Evolutionary conservation across 2,888 invertebrate species (phyloP).

Genomic region (Psylliodes chrysocephalus): DNA sequence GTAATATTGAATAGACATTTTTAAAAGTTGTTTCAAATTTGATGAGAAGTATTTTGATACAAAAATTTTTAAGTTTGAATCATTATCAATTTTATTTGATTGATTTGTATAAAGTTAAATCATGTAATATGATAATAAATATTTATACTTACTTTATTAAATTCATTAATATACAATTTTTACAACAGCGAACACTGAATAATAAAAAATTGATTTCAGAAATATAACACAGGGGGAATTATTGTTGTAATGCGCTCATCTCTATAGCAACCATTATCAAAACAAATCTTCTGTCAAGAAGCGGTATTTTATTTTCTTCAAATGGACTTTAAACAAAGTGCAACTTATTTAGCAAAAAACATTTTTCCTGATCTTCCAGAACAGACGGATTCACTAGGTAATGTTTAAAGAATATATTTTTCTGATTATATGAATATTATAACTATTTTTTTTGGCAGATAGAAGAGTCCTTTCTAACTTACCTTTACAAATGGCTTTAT

Average conservation of each 20-base stretch:
- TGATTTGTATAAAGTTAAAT: no score
- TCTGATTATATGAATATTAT: background rate
- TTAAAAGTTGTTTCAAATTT: no score
- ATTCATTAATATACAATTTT: background rate
- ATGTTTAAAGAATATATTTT: background rate
- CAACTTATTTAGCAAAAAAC: background rate
- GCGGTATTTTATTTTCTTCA: background rate
- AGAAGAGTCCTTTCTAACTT: constrained; percentile 70
- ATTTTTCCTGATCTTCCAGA: constrained; percentile 19
- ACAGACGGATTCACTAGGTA: background rate
- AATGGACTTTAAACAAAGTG: constrained; percentile 4
- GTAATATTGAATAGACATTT: no score
- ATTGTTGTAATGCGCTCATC: background rate
- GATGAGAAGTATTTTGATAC: no score
- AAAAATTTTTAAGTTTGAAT: no score
- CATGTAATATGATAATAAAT: no score
- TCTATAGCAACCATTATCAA: constrained; percentile 1
- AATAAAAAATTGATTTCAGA: no score
- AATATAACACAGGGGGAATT: no score
- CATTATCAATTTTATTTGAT: no score
- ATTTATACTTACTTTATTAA: background rate
- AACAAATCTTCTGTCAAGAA: background rate
- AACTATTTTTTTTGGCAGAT: constrained; percentile 18
- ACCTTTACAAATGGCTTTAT: constrained; percentile 85
- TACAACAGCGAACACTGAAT: background rate